phyloP scores from a whole-genome alignment of 2,888 invertebrate species.

The Anoplius nigerrimus region DNA sequence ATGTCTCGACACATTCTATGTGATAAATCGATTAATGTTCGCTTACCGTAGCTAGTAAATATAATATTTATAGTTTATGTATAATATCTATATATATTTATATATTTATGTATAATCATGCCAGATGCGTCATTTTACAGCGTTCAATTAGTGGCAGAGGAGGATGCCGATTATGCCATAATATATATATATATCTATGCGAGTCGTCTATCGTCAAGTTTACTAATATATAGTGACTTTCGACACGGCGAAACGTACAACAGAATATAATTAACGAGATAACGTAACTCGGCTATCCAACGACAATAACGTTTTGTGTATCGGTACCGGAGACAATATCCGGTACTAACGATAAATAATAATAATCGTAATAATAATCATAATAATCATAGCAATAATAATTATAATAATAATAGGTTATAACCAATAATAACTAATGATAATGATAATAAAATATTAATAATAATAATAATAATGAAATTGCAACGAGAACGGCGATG shows the following conservation, averaged over 20 bases:
- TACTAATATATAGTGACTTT: conserved; percentile 29
- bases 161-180: conserved; percentile 51
- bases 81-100: conserved; percentile 53
- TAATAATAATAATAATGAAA: conserved; percentile 37
- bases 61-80: conserved; percentile 66
- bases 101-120: conserved; percentile 56
- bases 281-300: conserved; percentile 57
- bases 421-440: conserved; percentile 42
- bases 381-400: background rate
- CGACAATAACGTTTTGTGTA: conserved; percentile 52
- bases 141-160: conserved; percentile 65
- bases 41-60: conserved; percentile 56
- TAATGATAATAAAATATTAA: conserved; percentile 45
- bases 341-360: conserved; percentile 46
- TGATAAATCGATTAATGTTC: conserved; percentile 68
- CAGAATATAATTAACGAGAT: conserved; percentile 33
- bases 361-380: background rate
- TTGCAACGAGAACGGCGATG: conserved; percentile 51
- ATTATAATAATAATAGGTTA: conserved; percentile 38
- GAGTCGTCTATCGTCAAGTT: conserved; percentile 35
- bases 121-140: conserved; percentile 72
- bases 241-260: conserved; percentile 10
- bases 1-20: conserved; percentile 72
- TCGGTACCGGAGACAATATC: conserved; percentile 46
- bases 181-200: background rate